These are phyloP conservation scores for Scaptomyza parva DNA, from an alignment of 2,888 invertebrate species.

Conservation along the genomic window DNA sequence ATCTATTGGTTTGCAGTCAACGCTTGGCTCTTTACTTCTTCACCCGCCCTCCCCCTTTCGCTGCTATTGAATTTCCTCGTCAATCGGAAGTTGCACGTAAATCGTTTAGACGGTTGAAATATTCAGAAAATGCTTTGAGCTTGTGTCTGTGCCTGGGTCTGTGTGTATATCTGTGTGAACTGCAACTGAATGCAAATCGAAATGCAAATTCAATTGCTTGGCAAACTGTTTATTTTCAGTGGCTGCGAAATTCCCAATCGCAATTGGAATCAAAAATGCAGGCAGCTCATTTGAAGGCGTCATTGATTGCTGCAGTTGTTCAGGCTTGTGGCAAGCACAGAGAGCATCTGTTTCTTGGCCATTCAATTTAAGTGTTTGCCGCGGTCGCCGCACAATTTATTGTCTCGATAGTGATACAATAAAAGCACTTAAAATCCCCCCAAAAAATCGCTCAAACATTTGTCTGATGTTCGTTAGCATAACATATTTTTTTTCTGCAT, in stretches of 20 bases:
- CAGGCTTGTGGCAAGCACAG: not conserved
- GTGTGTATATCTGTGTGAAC: no score
- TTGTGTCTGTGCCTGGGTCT: constrained; percentile 49
- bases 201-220: constrained; percentile 54
- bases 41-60: no score
- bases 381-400: constrained; percentile 42
- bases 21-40: not conserved
- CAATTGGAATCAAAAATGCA: constrained; percentile 21
- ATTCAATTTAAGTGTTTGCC: constrained; percentile 33
- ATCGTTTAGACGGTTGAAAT: constrained; percentile 32
- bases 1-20: constrained; percentile 17
- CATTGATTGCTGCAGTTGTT: constrained; percentile 25
- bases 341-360: constrained; percentile 18
- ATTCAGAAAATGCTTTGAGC: constrained; percentile 22
- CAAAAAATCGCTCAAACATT: constrained; percentile 36
- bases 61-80: not conserved
- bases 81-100: constrained; percentile 51
- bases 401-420: constrained; percentile 26
- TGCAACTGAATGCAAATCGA: constrained; percentile 28
- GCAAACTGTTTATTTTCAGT: constrained; percentile 15
- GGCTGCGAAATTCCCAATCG: constrained; percentile 5
- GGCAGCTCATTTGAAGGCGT: constrained; percentile 41
- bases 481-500: constrained; percentile 71
- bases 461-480: constrained; percentile 59
- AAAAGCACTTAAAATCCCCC: constrained; percentile 41